Base-by-base conservation (phyloP, 1,140 invertebrate genomes). In the Drosophila ananassae region DNA sequence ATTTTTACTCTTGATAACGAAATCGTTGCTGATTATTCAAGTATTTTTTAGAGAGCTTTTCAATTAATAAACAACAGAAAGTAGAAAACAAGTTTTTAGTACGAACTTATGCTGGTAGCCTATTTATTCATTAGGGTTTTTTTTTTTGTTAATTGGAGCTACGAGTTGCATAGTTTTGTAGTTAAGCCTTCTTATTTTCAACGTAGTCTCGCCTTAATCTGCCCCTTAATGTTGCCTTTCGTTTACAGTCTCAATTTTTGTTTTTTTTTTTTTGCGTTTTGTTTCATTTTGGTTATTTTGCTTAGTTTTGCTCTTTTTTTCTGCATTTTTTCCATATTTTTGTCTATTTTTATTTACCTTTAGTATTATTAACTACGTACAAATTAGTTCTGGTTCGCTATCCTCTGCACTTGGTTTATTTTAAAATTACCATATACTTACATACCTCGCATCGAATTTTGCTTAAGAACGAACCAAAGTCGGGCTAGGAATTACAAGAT, bases 31-130 rank as follows among this genome's bases (percentile, higher is more conserved):
- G 50, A 52, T 48, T 58, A 52, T 37, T 41, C n/a, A 41, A 41
- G 39, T 41, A 10, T 41, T 41, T 41, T 41, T 52, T 34, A 60
- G 44, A 9, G 32, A 9, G 8, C 32, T 32, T 32, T 9, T 37
- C 12, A n/a, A 12, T 37, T 2, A 37, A 12, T 37, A 37, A 12
- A 37, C 12, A 37, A 37, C n/a, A 37, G 10, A 37, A 37, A 32
- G 32, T 9, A 32, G 32, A 37, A 83, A 61, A 41, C 47, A 85
- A 80, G 72, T 41, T 79, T 89, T 89, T 82, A 28, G 25, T 52
- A 82, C 75, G 75, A 87, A 89, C 83, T 87, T 87, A 87, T 89
- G 79, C 67, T 83, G 79, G 83, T 89, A 89, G 83, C 83, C 83
- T 74, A 74, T 74, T 57, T 81, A 84, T 76, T 83, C 63, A 60